Evolutionary conservation across 2,888 invertebrate genomes (phyloP).

Genomic region (Yponomeuta plumbellus): DNA sequence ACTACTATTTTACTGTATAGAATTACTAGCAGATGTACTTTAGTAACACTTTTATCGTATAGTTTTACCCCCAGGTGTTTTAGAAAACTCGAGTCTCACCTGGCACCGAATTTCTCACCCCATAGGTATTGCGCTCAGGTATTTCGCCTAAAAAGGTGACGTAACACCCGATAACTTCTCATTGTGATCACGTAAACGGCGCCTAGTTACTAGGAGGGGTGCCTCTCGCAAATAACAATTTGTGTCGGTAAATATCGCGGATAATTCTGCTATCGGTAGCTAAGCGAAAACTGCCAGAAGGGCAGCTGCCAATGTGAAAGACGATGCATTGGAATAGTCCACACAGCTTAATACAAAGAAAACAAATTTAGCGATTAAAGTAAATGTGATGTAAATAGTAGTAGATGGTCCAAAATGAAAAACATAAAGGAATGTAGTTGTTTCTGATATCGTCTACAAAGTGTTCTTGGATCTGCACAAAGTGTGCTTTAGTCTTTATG

Average conservation of each 20-base stretch:
- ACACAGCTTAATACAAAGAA: too few species aligned
- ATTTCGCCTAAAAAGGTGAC: not conserved
- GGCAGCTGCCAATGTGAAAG: not conserved
- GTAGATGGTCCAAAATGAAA: too few species aligned
- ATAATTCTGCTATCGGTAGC: not conserved
- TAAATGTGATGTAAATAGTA: too few species aligned
- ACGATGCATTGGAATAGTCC: too few species aligned
- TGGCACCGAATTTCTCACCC: not conserved
- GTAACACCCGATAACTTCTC: slow-evolving; percentile 1
- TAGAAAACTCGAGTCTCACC: not conserved
- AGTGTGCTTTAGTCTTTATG: too few species aligned
- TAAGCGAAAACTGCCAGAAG: not conserved
- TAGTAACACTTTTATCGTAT: too few species aligned
- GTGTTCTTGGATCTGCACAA: too few species aligned
- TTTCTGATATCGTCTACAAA: too few species aligned
- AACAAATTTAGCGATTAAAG: too few species aligned
- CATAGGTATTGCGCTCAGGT: not conserved
- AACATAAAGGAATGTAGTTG: too few species aligned
- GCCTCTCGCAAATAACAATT: slow-evolving; percentile 12
- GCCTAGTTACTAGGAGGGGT: not conserved
- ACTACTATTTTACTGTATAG: too few species aligned
- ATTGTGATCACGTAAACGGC: not conserved
- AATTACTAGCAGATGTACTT: too few species aligned
- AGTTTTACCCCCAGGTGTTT: not conserved
- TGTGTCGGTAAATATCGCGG: slow-evolving; percentile 12